Conservation (phyloP, 1,140 invertebrate genomes). For the Aphidius ervi region DNA sequence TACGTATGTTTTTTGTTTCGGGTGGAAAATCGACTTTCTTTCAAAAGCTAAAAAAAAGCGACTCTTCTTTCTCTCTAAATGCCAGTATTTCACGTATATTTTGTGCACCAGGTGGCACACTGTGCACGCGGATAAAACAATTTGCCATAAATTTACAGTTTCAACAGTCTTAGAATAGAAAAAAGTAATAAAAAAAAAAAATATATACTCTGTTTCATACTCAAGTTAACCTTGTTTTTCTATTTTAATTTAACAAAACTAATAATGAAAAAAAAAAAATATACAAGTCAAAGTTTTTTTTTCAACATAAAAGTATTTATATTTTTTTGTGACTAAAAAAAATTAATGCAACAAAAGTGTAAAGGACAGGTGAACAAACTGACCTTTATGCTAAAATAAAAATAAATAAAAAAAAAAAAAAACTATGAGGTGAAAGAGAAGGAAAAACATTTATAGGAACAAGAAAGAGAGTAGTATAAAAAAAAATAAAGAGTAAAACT, state of each 20-base stretch:
- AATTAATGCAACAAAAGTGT: no score
- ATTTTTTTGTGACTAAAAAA: no score
- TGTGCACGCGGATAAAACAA: slow-evolving; percentile 42
- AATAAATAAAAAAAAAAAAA: slow-evolving; percentile 12
- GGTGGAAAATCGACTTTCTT: slow-evolving; percentile 20
- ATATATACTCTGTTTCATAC: neutral
- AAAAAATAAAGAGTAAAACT: slow-evolving; percentile 25
- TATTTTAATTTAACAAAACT: no score
- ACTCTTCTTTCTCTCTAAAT: slow-evolving; percentile 22
- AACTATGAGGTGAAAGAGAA: slow-evolving; percentile 17
- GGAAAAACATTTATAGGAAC: slow-evolving; percentile 37
- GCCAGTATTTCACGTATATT: slow-evolving; percentile 38
- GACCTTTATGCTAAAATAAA: neutral
- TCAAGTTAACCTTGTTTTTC: no score
- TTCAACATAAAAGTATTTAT: no score
- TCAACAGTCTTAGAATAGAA: neutral
- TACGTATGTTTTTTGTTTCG: neutral
- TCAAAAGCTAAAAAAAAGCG: neutral
- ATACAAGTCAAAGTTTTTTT: no score
- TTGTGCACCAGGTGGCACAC: slow-evolving; percentile 43
- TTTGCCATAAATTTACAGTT: slow-evolving; percentile 44
- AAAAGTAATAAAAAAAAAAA: slow-evolving; percentile 3
- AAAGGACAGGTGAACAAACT: no score
- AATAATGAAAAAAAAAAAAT: no score
- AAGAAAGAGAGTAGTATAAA: slow-evolving; percentile 29